A percentile compares a stretch with the other conserved stretches of the same genome.
These are phyloP conservation scores for Apostichopus californicus DNA, from an alignment of 35 echinoderm and acorn worm species.

Conservation along the genomic window DNA sequence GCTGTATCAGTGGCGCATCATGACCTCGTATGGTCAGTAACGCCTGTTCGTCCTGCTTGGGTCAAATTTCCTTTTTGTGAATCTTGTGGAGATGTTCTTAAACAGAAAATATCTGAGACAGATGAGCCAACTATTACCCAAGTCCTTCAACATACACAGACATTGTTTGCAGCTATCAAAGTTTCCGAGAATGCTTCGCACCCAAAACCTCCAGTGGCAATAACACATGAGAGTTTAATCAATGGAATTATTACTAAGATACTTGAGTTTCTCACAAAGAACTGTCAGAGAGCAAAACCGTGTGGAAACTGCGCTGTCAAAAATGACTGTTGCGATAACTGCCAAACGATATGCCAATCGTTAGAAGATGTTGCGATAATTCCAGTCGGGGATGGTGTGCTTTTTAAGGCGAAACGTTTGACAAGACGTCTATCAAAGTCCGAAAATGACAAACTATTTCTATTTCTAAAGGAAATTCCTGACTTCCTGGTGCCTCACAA, in stretches of 20 bases:
- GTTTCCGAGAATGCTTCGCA: not conserved
- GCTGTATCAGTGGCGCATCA: not conserved
- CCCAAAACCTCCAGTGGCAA: not conserved
- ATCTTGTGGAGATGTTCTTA: not conserved
- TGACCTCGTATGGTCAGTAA: not conserved
- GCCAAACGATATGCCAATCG: not conserved
- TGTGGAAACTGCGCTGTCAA: slow-evolving; percentile 8
- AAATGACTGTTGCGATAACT: not conserved
- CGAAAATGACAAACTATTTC: slow-evolving; percentile 11
- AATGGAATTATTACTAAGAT: not conserved
- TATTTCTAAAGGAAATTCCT: slow-evolving; percentile 6
- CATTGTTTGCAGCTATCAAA: not conserved
- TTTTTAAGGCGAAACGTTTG: slow-evolving; percentile 16
- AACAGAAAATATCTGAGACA: not conserved
- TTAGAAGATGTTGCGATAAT: slow-evolving; percentile 9
- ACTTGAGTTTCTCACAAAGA: not conserved
- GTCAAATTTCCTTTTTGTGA: not conserved
- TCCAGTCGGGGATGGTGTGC: not conserved
- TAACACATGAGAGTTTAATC: not conserved
- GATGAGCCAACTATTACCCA: not conserved
- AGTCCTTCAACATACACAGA: not conserved
- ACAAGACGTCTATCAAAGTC: slow-evolving; percentile 7
- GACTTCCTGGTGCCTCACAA: not conserved
- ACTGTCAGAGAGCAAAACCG: not conserved
- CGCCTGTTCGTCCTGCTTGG: not conserved